Evolutionary conservation across 2,888 invertebrate genomes (phyloP).

Genomic region (Perizoma affinitatum): DNA sequence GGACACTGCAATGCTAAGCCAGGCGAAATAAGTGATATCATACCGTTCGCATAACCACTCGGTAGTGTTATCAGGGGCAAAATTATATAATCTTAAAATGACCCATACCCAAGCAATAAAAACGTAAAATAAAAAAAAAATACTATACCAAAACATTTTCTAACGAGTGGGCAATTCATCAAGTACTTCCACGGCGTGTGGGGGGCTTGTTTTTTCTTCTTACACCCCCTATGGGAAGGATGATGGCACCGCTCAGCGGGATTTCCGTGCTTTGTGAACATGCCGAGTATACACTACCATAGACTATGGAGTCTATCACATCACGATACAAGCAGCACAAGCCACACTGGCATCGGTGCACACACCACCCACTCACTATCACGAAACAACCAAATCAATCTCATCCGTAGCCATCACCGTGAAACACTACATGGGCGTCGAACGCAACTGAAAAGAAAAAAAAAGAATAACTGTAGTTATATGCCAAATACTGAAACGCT

Average conservation of each 20-base stretch:
- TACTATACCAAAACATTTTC: slow-evolving; percentile 84
- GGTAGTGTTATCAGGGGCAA: too few species aligned
- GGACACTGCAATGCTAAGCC: too few species aligned
- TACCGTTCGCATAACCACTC: too few species aligned
- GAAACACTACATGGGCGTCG: slow-evolving; percentile 67
- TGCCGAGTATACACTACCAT: slow-evolving; percentile 78
- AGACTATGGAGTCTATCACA: slow-evolving; percentile 76
- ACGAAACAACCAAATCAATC: slow-evolving; percentile 68
- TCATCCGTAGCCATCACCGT: slow-evolving; percentile 77
- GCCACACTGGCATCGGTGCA: slow-evolving; percentile 54
- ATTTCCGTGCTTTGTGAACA: slow-evolving; percentile 81
- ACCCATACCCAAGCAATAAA: slow-evolving; percentile 7
- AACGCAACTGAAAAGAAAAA: slow-evolving; percentile 82
- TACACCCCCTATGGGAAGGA: slow-evolving; percentile 74
- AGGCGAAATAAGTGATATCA: too few species aligned
- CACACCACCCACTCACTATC: slow-evolving; percentile 62
- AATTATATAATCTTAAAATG: background rate
- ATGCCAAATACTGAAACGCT: slow-evolving; percentile 33
- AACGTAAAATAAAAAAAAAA: slow-evolving; percentile 44
- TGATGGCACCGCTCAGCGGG: slow-evolving; percentile 79
- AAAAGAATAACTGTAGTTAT: slow-evolving; percentile 71
- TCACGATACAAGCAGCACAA: slow-evolving; percentile 56
- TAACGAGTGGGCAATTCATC: slow-evolving; percentile 85
- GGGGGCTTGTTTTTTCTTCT: slow-evolving; percentile 80
- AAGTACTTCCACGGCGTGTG: slow-evolving; percentile 84